phyloP scores from a whole-genome alignment of 2,888 invertebrate genomes.

The Lasius fuliginosus region DNA sequence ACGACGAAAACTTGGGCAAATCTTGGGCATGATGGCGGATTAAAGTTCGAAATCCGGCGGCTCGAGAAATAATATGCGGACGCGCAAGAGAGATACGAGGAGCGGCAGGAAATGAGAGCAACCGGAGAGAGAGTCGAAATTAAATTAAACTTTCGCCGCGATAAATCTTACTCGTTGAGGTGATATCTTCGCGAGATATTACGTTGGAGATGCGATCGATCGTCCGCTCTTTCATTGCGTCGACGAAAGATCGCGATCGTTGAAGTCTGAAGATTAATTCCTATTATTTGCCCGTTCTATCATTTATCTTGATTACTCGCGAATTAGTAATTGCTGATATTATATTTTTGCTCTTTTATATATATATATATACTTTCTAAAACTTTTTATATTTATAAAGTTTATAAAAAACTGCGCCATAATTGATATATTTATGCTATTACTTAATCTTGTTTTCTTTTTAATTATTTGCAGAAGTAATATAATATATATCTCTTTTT shows the following conservation, averaged over 20 bases:
- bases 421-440: not conserved
- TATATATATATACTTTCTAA: not conserved
- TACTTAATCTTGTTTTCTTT: not conserved
- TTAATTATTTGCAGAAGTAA: not conserved
- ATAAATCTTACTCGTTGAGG: slow-evolving; percentile 73
- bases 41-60: slow-evolving; percentile 79
- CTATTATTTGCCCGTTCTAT: slow-evolving; percentile 41
- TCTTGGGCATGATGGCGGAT: slow-evolving; percentile 70
- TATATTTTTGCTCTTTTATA: not conserved
- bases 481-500: not conserved
- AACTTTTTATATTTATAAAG: not conserved
- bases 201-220: slow-evolving; percentile 53
- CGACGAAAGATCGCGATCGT: slow-evolving; percentile 47
- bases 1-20: slow-evolving; percentile 64
- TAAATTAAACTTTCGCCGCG: slow-evolving; percentile 80
- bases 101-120: slow-evolving; percentile 77
- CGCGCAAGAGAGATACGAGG: slow-evolving; percentile 65
- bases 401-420: not conserved
- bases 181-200: slow-evolving; percentile 55
- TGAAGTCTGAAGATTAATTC: slow-evolving; percentile 39
- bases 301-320: slow-evolving; percentile 42
- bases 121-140: slow-evolving; percentile 70
- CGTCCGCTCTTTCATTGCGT: slow-evolving; percentile 38
- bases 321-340: slow-evolving; percentile 33
- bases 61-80: slow-evolving; percentile 79